Base-by-base conservation (phyloP, 2,888 invertebrate genomes). In the Stramonita haemastoma region DNA sequence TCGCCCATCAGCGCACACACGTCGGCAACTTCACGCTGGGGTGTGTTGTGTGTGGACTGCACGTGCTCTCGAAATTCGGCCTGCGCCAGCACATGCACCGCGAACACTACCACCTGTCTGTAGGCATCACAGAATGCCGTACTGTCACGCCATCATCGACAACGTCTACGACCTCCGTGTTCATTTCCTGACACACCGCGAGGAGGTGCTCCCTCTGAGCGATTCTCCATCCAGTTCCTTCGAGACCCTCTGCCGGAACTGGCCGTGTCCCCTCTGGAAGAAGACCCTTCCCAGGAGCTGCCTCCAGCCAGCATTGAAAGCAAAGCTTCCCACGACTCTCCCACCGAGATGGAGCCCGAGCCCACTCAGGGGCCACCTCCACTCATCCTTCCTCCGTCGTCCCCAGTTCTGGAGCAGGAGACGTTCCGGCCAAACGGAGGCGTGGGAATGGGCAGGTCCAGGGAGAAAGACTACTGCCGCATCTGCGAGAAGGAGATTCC, bases 401-500 rank as follows among this genome's bases (percentile, higher is more conserved):
- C 81, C 11, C 36, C 36, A 22, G 26, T 6, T 83, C 81, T 46
- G 36, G 46, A 36, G 26, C 81, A 36, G 46, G 15, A 11, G 11
- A 22, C 36, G 8, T 26, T 46, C 36, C 36, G 81, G 46, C n/a
- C 32, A 1, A 89, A 89, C 46, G 88, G 84, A 13, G 32, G 19
- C 29, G 81, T 13, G 19, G 26, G 26, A 15, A 15, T 56, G 15
- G 66, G 85, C 17, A 56, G 73, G n/a, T 77, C 87, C 34, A 92
- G 93, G 89, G 94, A 93, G 17, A 94, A 92, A 89, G 94, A 94
- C 90, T 93, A 93, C 91, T 95, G 95, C 89, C 93, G 93, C 34
- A 91, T 94, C 83, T 95, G 95, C 90, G 94, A 94, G 81, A 91
- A 94, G 86, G 93, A 94, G 77, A 93, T 94, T 84, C 93, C 94